Evolutionary conservation across 1,140 invertebrate genomes (phyloP), one percentile per base, ranked within the genome.

Genomic region (Bombus confusus): DNA sequence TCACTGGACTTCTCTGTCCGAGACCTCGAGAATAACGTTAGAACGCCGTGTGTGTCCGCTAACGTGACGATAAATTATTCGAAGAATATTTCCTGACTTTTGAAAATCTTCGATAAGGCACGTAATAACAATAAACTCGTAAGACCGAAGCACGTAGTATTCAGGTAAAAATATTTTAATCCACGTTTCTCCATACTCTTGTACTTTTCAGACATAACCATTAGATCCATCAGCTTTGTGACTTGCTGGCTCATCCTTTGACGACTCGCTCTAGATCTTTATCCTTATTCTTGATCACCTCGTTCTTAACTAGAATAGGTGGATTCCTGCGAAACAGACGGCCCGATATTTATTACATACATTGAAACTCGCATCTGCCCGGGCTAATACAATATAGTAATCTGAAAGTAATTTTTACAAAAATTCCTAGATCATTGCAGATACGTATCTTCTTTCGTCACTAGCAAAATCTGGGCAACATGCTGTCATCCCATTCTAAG

Each of bases 21-120:
- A 62, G 25, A 34, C 86, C 66, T 78, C 68, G 43, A 59, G 68
- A 81, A 73, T 83, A 62, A 88, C 72, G n/a, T 18, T 80, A 71
- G 79, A 73, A 83, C 80, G 74, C 69, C 77, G 80, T 41, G 41
- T 22, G 13, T 39, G 10, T 25, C 4, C 25, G 25, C 3, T 1
- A 25, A 43, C 28, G 83, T 69, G 82, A 69, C 28, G 28, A 57
- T 25, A 68, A 80, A 84, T 73, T 62, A n/a, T n/a, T 62, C 28
- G 28, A n/a, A n/a, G 4, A 62, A n/a, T n/a, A n/a, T 62, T 62
- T 28, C 28, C 12, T 3, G 28, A 62, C 28, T 62, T 62, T n/a
- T 62, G 59, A 22, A 52, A 52, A 22, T 52, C 6, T 52, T 52
- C 18, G 47, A 52, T 52, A 52, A 22, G 5, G 18, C 6, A 22